Percentiles rank a stretch among this genome's conserved stretches.
phyloP scores from a whole-genome alignment of 2,113 vertebrate genomes.

The chimpanzee (Pan troglodytes) region NHGRI_mPanTro3-v2.1_pri NC_072402.2:155081001-155081500 shows the following conservation, averaged over 20 bases:
- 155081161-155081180: not conserved
- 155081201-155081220: not conserved
- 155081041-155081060: not conserved
- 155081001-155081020: not conserved
- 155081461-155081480: not conserved
- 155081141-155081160: not conserved
- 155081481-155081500: not conserved
- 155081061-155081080: not conserved
- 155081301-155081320: not conserved
- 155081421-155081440: not conserved
- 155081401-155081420: not conserved
- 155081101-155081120: not conserved
- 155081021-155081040: not conserved
- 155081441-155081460: not conserved
- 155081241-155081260: not conserved
- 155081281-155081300: not conserved
- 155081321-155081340: not conserved
- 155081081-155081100: not conserved
- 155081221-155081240: not conserved
- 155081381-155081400: not conserved
- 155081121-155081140: not conserved
- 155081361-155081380: not conserved
- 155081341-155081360: not conserved
- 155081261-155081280: rapidly evolving
- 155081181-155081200: not conserved